Evolutionary conservation across 2,888 invertebrate genomes (phyloP).

Genomic region (Eudasyphora cyanicolor): DNA sequence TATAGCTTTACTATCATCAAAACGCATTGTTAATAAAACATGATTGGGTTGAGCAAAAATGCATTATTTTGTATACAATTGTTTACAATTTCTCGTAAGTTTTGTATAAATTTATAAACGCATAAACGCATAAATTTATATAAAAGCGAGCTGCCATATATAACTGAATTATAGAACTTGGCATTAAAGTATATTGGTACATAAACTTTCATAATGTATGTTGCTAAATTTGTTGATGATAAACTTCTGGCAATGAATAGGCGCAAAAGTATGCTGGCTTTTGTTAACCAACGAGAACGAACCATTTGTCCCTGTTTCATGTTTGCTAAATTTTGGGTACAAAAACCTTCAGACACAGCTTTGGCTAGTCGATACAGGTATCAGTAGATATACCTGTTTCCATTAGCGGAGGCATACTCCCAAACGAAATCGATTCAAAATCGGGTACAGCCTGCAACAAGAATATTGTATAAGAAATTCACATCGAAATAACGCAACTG

Average conservation of each 20-base stretch:
- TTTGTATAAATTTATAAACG: too few species aligned
- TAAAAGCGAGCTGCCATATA: too few species aligned
- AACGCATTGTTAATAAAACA: background rate
- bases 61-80: background rate
- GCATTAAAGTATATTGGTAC: too few species aligned
- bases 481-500: too few species aligned
- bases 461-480: too few species aligned
- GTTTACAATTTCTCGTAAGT: too few species aligned
- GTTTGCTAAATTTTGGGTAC: background rate
- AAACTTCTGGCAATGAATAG: too few species aligned
- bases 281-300: background rate
- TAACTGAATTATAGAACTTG: too few species aligned
- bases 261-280: background rate
- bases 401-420: background rate
- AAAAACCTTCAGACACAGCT: background rate
- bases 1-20: too few species aligned
- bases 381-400: background rate
- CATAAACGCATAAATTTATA: too few species aligned
- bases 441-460: background rate
- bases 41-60: background rate
- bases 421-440: constrained; percentile 10
- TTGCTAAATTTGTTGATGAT: background rate
- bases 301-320: background rate
- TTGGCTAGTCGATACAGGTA: too few species aligned
- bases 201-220: too few species aligned